Evolutionary conservation across 2,797 vertebrate species (phyloP).

Genomic region (Myotis pilosus): DNA sequence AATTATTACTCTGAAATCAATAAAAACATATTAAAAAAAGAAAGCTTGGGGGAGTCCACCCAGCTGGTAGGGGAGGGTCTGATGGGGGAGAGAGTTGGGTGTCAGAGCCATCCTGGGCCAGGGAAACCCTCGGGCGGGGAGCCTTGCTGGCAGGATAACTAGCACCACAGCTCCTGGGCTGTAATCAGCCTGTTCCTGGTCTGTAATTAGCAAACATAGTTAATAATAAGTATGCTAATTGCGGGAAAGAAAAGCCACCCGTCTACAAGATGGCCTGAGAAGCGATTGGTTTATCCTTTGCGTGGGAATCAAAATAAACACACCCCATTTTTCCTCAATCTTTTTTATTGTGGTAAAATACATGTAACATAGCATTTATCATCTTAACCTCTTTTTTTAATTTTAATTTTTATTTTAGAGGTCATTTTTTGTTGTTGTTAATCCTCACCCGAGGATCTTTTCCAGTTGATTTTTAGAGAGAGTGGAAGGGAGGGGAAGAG

Average conservation of each 20-base stretch:
- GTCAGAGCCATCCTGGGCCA: not conserved
- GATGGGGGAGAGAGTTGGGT: not conserved
- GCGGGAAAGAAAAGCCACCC: not conserved
- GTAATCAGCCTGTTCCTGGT: constrained; percentile 47
- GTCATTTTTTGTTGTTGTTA: no score
- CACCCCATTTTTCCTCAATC: not conserved
- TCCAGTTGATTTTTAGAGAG: no score
- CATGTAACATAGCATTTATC: not conserved
- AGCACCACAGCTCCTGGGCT: not conserved
- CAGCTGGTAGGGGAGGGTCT: not conserved
- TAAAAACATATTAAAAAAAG: no score
- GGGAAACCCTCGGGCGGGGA: not conserved
- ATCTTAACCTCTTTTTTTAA: not conserved
- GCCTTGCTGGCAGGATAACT: not conserved
- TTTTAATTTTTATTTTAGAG: no score
- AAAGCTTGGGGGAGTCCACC: not conserved
- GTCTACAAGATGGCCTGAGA: not conserved
- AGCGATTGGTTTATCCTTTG: not conserved
- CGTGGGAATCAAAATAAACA: constrained; percentile 40
- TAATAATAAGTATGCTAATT: constrained; percentile 73
- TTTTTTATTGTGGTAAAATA: not conserved
- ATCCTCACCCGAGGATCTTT: no score
- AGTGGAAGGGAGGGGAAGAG: no score
- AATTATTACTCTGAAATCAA: no score
- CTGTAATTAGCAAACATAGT: constrained; percentile 68